Conservation (phyloP, 2,888 invertebrate genomes). For the Agrilus biguttatus region DNA sequence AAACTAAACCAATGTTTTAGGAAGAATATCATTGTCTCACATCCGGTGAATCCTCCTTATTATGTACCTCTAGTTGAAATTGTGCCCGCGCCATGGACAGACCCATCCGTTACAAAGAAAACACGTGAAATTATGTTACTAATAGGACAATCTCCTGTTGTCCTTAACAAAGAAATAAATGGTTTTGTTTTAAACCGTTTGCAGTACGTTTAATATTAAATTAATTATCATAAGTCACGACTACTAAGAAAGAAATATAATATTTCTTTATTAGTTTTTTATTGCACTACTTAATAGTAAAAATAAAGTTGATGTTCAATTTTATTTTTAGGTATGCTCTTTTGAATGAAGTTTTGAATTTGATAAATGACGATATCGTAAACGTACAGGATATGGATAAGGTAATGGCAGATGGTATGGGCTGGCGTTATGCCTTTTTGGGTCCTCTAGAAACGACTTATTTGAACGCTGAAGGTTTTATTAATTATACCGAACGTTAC, state of each 20-base stretch:
- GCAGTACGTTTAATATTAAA: conserved; percentile 44
- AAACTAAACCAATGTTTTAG: conserved; percentile 13
- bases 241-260: neutral
- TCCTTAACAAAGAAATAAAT: conserved; percentile 70
- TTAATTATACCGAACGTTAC: conserved; percentile 47
- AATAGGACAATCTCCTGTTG: conserved; percentile 85
- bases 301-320: neutral
- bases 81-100: conserved; percentile 90
- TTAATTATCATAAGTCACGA: neutral
- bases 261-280: too few species aligned
- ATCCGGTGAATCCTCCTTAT: conserved; percentile 95
- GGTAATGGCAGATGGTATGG: conserved; percentile 88
- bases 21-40: conserved; percentile 64
- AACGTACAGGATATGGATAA: conserved; percentile 80
- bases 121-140: conserved; percentile 69
- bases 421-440: conserved; percentile 89
- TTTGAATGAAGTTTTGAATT: conserved; percentile 80
- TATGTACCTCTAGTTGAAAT: conserved; percentile 90
- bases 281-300: too few species aligned
- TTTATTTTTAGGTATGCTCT: conserved; percentile 62
- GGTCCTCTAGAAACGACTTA: conserved; percentile 90
- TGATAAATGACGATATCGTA: conserved; percentile 73
- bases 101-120: conserved; percentile 54
- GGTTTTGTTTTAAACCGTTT: conserved; percentile 91
- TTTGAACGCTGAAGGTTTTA: conserved; percentile 80